phyloP scores from a whole-genome alignment of 2,797 vertebrate species.

The Melanotaenia pygmaea region DNA sequence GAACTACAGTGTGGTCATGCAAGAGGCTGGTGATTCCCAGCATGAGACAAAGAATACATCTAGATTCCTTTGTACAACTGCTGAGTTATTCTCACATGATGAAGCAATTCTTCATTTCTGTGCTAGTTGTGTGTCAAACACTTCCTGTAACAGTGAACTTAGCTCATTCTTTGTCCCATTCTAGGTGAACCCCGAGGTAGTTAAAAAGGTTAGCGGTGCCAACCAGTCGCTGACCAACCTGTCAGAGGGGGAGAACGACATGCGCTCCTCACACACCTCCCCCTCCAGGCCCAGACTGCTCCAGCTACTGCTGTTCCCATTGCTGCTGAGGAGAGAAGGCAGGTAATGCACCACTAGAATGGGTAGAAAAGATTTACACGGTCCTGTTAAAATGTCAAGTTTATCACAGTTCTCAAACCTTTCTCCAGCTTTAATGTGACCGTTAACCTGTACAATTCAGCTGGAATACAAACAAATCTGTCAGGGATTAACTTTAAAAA shows the following conservation, averaged over 20 bases:
- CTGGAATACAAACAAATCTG: no score
- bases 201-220: slow-evolving; percentile 68
- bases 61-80: slow-evolving; percentile 12
- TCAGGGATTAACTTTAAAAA: no score
- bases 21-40: slow-evolving; percentile 37
- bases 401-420: no score
- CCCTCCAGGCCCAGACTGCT: slow-evolving; percentile 99
- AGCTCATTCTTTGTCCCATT: slow-evolving; percentile 49
- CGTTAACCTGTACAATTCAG: no score
- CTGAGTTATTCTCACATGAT: slow-evolving; percentile 30
- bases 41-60: slow-evolving; percentile 53
- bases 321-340: slow-evolving; percentile 89
- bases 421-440: no score
- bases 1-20: slow-evolving; percentile 39
- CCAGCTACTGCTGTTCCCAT: slow-evolving; percentile 99
- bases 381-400: no score
- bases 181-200: slow-evolving; percentile 30
- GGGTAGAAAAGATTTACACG: no score
- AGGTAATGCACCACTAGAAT: slow-evolving; percentile 39
- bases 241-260: slow-evolving; percentile 98
- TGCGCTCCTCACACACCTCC: slow-evolving; percentile 96
- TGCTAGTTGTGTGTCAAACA: not conserved
- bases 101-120: slow-evolving; percentile 3
- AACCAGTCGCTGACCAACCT: slow-evolving; percentile 89
- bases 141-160: slow-evolving; percentile 5